Evolutionary conservation across 2,888 invertebrate genomes (phyloP), one percentile per base, ranked within the genome.

Genomic region (Apamea epomidion): DNA sequence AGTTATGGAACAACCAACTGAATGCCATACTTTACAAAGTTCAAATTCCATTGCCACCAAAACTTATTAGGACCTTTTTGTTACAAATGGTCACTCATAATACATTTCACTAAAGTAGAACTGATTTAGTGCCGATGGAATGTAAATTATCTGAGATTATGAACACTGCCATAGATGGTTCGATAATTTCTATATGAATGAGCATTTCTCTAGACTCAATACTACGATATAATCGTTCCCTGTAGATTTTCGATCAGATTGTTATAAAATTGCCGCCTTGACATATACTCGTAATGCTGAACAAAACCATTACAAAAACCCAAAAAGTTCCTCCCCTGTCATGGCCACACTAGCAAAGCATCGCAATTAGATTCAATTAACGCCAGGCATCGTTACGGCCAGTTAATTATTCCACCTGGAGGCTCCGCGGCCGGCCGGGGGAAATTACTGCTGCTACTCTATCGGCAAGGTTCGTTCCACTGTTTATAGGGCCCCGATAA

Each of bases 361-460:
- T 79, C 65, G 89, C 91, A 91, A 91, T 92, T 92, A 88, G 91
- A 92, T 90, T 92, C 92, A 89, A 92, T 92, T 91, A 92, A 91
- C 92, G 87, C 90, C 80, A 85, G 88, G 84, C 70, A 72, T 84
- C 82, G 91, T 91, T 89, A 87, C 86, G 82, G 84, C 72, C 78
- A 81, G 84, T 77, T 91, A 90, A 91, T 91, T 88, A 89, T 85
- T 82, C 83, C 74, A 85, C 82, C 81, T 81, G 82, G 82, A 83
- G 51, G 77, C 80, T 32, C 65, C 74, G 74, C 67, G 78, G 82
- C 76, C 45, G 76, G 64, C 62, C 62, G 74, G 76, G 78, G 90
- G 88, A 87, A 91, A 81, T 81, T 73, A 81, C 85, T 70, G 54
- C 60, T 74, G 62, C 86, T 78, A 60, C 69, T 76, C 71, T 69